These are phyloP conservation scores for Trinectes maculatus DNA, from an alignment of 2,113 vertebrate genomes.

Conservation along the genomic window DNA sequence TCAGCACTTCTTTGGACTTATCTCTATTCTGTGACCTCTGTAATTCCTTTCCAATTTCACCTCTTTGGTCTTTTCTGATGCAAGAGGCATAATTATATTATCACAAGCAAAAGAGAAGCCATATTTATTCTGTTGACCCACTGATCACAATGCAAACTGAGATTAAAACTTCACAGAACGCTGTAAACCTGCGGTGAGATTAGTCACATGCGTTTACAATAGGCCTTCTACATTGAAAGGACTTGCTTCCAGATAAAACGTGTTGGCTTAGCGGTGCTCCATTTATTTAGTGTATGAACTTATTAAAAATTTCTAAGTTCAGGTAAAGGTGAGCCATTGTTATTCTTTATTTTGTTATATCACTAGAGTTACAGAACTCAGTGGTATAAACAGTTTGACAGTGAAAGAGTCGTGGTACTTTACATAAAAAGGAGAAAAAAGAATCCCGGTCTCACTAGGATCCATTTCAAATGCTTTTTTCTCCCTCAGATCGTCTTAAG, in stretches of 20 bases:
- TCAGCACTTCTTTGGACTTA: conserved; percentile 8
- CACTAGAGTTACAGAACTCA: no score
- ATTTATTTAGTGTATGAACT: no score
- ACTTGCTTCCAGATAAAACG: no score
- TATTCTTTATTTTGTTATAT: no score
- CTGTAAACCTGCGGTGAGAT: conserved; percentile 20
- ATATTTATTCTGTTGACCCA: conserved; percentile 38
- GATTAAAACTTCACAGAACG: conserved; percentile 32
- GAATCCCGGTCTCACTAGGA: conserved; percentile 1
- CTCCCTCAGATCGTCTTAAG: not conserved
- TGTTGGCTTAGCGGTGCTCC: no score
- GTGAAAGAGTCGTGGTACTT: no score
- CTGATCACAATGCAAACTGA: conserved; percentile 50
- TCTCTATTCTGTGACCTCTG: conserved; percentile 42
- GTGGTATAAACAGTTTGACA: no score
- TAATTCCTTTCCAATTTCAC: conserved; percentile 22
- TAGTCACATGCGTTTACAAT: no score
- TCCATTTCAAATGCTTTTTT: conserved; percentile 22
- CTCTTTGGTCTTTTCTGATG: conserved; percentile 27
- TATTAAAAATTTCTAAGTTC: no score
- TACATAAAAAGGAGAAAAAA: no score
- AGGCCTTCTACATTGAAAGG: no score
- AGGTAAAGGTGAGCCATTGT: no score
- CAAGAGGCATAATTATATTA: conserved; percentile 33
- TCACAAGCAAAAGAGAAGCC: conserved; percentile 33